Percentiles rank a stretch among this genome's conserved stretches.
Evolutionary conservation across 1,140 invertebrate genomes (phyloP).

Genomic region (Calephelis nemesis): DNA sequence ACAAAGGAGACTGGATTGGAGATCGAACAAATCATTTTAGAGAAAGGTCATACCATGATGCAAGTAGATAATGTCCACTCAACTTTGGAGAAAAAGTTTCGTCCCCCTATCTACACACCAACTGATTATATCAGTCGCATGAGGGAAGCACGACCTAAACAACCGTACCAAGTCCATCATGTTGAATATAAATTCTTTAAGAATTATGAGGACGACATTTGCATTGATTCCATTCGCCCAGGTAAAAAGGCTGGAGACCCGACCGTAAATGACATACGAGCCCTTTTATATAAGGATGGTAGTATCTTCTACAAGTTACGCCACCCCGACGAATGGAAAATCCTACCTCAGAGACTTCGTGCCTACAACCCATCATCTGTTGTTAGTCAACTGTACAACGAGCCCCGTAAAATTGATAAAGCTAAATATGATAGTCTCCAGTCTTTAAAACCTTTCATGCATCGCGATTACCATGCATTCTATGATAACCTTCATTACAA

Average conservation of each 20-base stretch:
- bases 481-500: no score
- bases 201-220: conserved; percentile 10
- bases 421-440: conserved; percentile 4
- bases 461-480: no score
- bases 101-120: no score
- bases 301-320: conserved; percentile 3
- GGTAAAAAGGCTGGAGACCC: conserved; percentile 11
- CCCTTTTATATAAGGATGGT: conserved; percentile 8
- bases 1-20: background rate
- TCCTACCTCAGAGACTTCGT: background rate
- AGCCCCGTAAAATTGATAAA: background rate
- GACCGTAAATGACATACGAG: conserved; percentile 16
- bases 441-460: background rate
- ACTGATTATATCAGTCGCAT: background rate
- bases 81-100: no score
- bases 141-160: background rate
- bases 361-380: background rate
- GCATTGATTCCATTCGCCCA: conserved; percentile 10
- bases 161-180: conserved; percentile 10
- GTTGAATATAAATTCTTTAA: conserved; percentile 2
- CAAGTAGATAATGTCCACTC: conserved; percentile 21
- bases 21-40: conserved; percentile 22
- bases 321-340: background rate
- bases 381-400: background rate
- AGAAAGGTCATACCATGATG: conserved; percentile 35